These are phyloP conservation scores for Lysiphlebus fabarum DNA, from an alignment of 1,140 invertebrate species.

Conservation along the genomic window DNA sequence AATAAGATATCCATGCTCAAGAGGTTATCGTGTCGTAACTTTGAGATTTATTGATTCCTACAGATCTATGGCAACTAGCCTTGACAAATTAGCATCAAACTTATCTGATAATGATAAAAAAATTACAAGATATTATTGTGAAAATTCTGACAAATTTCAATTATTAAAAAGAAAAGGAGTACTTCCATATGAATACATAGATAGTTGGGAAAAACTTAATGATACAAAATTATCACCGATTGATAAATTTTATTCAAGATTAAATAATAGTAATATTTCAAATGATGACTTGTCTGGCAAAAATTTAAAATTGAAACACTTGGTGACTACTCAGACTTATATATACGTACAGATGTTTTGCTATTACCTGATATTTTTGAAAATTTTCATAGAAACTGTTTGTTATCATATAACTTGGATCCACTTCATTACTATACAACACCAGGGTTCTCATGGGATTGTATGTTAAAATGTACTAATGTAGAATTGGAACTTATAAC, in stretches of 20 bases:
- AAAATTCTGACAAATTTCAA: background rate
- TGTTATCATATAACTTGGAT: background rate
- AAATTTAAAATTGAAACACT: slow-evolving; percentile 40
- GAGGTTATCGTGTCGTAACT: too few relatives aligned
- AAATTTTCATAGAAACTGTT: background rate
- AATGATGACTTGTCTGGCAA: slow-evolving; percentile 32
- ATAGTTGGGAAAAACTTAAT: slow-evolving; percentile 31
- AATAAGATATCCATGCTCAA: too few relatives aligned
- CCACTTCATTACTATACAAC: background rate
- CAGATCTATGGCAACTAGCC: too few relatives aligned
- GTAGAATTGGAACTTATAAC: background rate
- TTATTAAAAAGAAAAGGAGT: slow-evolving; percentile 12
- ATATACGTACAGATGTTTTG: background rate
- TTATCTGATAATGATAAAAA: too few relatives aligned
- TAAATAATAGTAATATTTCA: background rate
- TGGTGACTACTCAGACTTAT: slow-evolving; percentile 19
- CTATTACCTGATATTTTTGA: background rate
- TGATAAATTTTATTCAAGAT: slow-evolving; percentile 12
- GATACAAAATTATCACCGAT: slow-evolving; percentile 35
- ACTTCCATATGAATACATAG: slow-evolving; percentile 39
- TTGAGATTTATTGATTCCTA: too few relatives aligned
- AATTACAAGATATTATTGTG: too few relatives aligned
- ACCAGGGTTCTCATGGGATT: background rate
- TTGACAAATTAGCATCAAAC: too few relatives aligned
- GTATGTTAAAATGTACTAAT: background rate